Base-by-base conservation (phyloP, 2,888 invertebrate genomes). In the Kuschelorhynchus macadamiae region DNA sequence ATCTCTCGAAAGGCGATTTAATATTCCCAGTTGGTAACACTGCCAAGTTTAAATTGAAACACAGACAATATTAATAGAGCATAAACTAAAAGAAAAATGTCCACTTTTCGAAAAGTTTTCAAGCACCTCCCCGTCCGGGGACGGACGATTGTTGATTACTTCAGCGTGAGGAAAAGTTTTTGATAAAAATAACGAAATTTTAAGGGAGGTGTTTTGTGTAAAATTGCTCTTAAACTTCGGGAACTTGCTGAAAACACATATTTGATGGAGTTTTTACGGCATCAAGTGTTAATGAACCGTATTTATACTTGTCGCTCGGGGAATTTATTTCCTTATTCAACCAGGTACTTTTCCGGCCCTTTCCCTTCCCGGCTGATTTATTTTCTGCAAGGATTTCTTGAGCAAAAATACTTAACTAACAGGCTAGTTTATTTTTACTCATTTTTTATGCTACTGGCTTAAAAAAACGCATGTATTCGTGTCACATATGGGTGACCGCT, bases 41-140 rank as follows among this genome's bases (percentile, higher is more conserved):
- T 52, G 50, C 49, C 62, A 63, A 70, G 33, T 67, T 70, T 70
- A 65, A 70, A 70, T 65, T 70, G 65, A 65, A 70, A 70, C 56
- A 70, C 59, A 64, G 70, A 70, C 70, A 70, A 70, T 70, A 70
- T 70, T 70, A 70, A 70, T 67, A 70, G 67, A 63, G 64, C 59
- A 70, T 67, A 70, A 67, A 70, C 60, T 62, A 66, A 63, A 70
- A 70, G 67, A 67, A 63, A 70, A 70, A 67, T 53, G 63, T 67
- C 67, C 59, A 59, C 59, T 63, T 67, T 67, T 59, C 59, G 36
- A 41, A 46, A 65, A 62, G 55, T 52, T 66, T 66, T 67, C 39
- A 44, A 67, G 50, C 44, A 67, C 62, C 56, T 62, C 53, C 63
- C 46, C 12, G 64, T n/a, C n/a, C n/a, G n/a, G n/a, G n/a, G n/a